Evolutionary conservation across 2,888 invertebrate genomes (phyloP).

Genomic region (Luffia ferchaultella): DNA sequence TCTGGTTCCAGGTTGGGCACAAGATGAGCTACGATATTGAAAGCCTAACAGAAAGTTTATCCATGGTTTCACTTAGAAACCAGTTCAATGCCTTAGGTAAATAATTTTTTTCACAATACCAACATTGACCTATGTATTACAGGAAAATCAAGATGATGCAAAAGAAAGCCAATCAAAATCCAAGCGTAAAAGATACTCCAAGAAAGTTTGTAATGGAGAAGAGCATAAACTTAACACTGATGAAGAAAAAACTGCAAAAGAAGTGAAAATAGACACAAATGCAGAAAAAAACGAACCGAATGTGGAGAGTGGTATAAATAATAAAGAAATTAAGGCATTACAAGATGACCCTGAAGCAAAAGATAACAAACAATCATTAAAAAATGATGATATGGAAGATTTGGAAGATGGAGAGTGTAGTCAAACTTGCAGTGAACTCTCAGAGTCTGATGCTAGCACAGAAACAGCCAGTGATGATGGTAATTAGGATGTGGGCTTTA

Average conservation of each 20-base stretch:
- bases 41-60: conserved; percentile 55
- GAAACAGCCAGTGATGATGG: conserved; percentile 51
- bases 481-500: too few relatives aligned
- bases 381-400: conserved; percentile 20
- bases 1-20: conserved; percentile 35
- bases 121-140: conserved; percentile 46
- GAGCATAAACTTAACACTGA: conserved; percentile 25
- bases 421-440: conserved; percentile 39
- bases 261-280: conserved; percentile 17
- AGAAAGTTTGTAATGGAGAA: conserved; percentile 15
- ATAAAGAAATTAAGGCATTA: not conserved
- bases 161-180: conserved; percentile 1
- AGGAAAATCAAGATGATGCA: conserved; percentile 36
- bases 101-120: conserved; percentile 46
- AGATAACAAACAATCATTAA: not conserved
- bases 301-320: conserved; percentile 11
- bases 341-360: conserved; percentile 2
- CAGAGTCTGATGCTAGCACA: conserved; percentile 36
- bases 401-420: conserved; percentile 76
- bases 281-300: conserved; percentile 15
- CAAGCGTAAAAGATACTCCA: conserved; percentile 2
- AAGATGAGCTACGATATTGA: conserved; percentile 38
- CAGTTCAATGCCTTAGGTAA: conserved; percentile 54
- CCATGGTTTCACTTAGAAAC: conserved; percentile 59
- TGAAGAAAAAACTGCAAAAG: conserved; percentile 17